Evolutionary conservation across 2,797 vertebrate species (phyloP).

Genomic region (Phoxinus dragarum): DNA sequence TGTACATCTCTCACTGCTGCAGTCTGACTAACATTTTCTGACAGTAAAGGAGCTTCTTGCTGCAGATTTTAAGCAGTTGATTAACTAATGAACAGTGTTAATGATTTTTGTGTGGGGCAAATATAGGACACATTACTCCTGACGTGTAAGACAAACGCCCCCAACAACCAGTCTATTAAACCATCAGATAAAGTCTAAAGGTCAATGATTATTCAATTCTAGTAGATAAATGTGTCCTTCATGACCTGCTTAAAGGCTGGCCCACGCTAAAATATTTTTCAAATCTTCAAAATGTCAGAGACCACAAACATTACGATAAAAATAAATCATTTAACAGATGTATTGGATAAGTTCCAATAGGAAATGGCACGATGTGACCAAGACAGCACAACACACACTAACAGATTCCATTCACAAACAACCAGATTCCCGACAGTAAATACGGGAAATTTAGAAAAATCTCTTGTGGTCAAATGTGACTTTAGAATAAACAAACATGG

Average conservation of each 20-base stretch:
- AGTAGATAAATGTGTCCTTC: conserved; percentile 28
- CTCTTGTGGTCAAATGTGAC: neutral
- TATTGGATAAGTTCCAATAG: too few relatives aligned
- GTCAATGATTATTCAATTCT: conserved; percentile 24
- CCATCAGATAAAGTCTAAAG: conserved; percentile 41
- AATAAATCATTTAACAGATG: too few relatives aligned
- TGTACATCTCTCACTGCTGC: neutral
- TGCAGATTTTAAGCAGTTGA: neutral
- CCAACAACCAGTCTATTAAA: conserved; percentile 41
- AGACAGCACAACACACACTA: too few relatives aligned
- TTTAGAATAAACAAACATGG: neutral
- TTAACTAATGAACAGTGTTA: conserved; percentile 27
- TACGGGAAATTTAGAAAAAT: neutral
- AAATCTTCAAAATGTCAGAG: too few relatives aligned
- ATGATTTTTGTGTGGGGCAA: neutral
- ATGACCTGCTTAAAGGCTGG: neutral
- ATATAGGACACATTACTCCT: conserved; percentile 34
- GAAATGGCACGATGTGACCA: too few relatives aligned
- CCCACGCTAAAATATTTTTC: neutral
- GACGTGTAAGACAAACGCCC: conserved; percentile 15
- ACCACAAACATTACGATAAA: too few relatives aligned
- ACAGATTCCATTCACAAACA: neutral
- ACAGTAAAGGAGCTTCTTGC: neutral
- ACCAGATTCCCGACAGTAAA: neutral
- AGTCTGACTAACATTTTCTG: neutral